Percentiles rank a stretch among this genome's conserved stretches.
phyloP scores from a whole-genome alignment of 2,888 invertebrate species.

The Mactromeris polynyma region DNA sequence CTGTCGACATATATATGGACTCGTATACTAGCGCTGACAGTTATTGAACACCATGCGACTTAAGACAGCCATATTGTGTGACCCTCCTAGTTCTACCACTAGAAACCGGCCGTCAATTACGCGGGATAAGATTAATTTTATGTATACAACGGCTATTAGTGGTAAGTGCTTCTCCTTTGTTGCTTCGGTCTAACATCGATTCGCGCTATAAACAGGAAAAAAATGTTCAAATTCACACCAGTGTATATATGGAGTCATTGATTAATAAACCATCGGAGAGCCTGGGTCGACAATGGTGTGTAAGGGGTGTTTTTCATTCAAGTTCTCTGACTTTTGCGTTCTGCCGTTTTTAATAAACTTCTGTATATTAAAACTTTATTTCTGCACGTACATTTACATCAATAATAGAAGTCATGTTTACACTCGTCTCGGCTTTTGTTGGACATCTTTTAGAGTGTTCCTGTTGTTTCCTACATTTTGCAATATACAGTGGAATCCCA shows the following conservation, averaged over 20 bases:
- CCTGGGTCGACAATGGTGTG: background rate
- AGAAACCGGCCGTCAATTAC: slow-evolving; percentile 46
- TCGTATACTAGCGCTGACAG: background rate
- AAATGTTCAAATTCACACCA: slow-evolving; percentile 13
- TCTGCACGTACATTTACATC: too few species aligned
- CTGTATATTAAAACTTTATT: too few species aligned
- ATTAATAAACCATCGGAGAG: background rate
- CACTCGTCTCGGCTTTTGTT: too few species aligned
- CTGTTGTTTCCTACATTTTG: too few species aligned
- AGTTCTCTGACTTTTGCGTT: too few species aligned
- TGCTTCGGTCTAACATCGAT: slow-evolving; percentile 43
- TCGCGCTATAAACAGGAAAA: background rate
- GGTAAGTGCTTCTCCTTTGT: slow-evolving; percentile 52
- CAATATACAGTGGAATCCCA: too few species aligned
- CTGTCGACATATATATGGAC: background rate
- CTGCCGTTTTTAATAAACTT: too few species aligned
- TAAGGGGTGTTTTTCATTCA: background rate
- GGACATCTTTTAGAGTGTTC: too few species aligned
- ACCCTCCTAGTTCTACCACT: slow-evolving; percentile 38
- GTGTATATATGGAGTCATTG: background rate
- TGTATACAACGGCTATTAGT: slow-evolving; percentile 64
- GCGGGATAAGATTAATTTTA: slow-evolving; percentile 60
- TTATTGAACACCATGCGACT: background rate
- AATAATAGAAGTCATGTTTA: too few species aligned
- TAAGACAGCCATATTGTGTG: background rate